Base-by-base conservation (phyloP, 2,113 vertebrate genomes). In the Bufo bufo region DNA sequence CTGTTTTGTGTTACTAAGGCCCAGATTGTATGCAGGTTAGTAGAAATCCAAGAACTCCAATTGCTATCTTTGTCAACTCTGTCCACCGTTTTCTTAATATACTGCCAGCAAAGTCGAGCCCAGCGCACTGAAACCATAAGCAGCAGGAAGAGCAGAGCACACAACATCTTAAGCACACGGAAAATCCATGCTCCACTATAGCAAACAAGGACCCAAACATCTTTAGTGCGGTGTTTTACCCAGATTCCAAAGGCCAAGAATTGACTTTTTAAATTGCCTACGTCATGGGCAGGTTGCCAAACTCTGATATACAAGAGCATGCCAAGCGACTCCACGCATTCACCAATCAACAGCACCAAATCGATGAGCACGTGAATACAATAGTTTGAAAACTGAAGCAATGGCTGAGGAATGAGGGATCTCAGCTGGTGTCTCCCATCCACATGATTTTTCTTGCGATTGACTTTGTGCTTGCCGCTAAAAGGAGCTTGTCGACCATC, bases 301-400 rank as follows among this genome's bases (percentile, higher is more conserved):
- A 95, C 94, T 52, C 95, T 93, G 85, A 92, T 93, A 86, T 96
- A 96, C 43, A 97, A 91, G 82, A 95, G 93, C 75, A 94, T 75
- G 6, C 93, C 95, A 23, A 94, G 94, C 0, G 91, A 92, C 92
- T 97, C 97, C 50, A 97, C 95, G 0, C 91, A 93, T 9, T 97
- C 91, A 61, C 96, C 94, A 85, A 97, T 93, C 33, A 95, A 94
- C 74, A 96, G 95, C 50, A 98, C 95, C 81, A 97, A 94, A 89
- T 97, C 94, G 47, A 97, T 96, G 90, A 98, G 91, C 93, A 96
- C 94, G 91, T 94, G 95, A 83, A 97, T 90, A 82, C 95, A 96
- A 77, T 96, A 95, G 78, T 97, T 91, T 90, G 96, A 97, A 83
- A 96, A 93, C 75, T 94, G 94, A 47, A 95, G 77, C 2, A 92